Percentiles rank a stretch among this genome's conserved stretches.
Evolutionary conservation across 53 echinoderm and acorn worm species (phyloP).

Genomic region (Temnopleurus reevesii): DNA sequence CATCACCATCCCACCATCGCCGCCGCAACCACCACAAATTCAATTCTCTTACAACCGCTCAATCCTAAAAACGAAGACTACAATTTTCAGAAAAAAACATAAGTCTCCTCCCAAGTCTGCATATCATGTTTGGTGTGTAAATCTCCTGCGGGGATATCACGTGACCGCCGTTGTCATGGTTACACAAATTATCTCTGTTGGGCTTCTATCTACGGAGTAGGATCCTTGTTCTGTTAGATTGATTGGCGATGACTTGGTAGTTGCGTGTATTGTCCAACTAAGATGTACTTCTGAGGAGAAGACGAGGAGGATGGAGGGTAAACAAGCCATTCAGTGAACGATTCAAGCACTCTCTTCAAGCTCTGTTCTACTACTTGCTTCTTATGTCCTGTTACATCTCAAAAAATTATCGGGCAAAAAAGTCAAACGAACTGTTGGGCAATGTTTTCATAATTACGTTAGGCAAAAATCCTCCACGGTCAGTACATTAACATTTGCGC

Average conservation of each 20-base stretch:
- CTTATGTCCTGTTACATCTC: no score
- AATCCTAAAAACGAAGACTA: background rate
- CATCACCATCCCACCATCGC: no score
- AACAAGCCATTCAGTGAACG: background rate
- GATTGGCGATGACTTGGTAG: background rate
- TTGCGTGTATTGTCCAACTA: background rate
- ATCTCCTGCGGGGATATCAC: slow-evolving; percentile 23
- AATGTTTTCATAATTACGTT: no score
- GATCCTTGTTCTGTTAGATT: background rate
- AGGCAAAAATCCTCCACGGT: no score
- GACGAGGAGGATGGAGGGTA: background rate
- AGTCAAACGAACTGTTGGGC: no score
- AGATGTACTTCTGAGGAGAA: background rate
- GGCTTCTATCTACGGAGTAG: background rate
- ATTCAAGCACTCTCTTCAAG: no score
- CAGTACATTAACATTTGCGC: no score
- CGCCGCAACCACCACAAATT: background rate
- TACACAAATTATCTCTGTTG: slow-evolving; percentile 34
- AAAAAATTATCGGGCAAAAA: no score
- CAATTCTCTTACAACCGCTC: background rate
- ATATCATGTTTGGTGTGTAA: slow-evolving; percentile 27
- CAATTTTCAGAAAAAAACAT: no score
- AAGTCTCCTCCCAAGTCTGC: slow-evolving; percentile 16
- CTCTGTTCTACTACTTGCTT: no score
- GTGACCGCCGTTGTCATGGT: slow-evolving; percentile 11